A percentile compares a stretch with the other conserved stretches of the same genome.
Evolutionary conservation across 1,140 invertebrate species (phyloP).

Genomic region (Drosophila asahinai): DNA sequence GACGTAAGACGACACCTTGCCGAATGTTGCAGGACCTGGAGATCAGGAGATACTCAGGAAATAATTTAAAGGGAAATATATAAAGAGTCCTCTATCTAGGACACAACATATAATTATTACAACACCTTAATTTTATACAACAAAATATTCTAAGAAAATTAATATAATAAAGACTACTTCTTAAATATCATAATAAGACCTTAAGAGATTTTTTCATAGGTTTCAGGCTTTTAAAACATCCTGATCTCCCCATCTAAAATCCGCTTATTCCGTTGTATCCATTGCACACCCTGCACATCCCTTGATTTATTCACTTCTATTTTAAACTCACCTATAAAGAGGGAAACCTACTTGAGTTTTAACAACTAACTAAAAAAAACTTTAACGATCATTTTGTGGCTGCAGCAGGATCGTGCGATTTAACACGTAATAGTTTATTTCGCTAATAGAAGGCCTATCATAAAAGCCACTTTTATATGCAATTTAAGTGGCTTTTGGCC

Average conservation of each 20-base stretch:
- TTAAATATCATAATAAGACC: not conserved
- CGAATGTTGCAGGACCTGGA: conserved; percentile 9
- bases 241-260: too few relatives aligned
- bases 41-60: not conserved
- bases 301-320: conserved; percentile 12
- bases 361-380: conserved; percentile 11
- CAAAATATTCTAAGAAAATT: not conserved
- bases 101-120: not conserved
- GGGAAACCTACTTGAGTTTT: conserved; percentile 41
- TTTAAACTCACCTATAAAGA: conserved; percentile 24
- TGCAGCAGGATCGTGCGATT: conserved; percentile 58
- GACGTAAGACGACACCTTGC: conserved; percentile 72
- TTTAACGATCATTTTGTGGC: conserved; percentile 43
- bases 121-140: not conserved
- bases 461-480: conserved; percentile 80
- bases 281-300: conserved; percentile 18
- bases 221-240: too few relatives aligned
- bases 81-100: not conserved
- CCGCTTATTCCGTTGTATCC: not conserved
- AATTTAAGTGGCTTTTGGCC: conserved; percentile 60
- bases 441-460: conserved; percentile 77
- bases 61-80: not conserved
- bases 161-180: too few relatives aligned
- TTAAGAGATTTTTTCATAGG: too few relatives aligned
- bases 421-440: conserved; percentile 81